Evolutionary conservation across 2,113 vertebrate species (phyloP), one percentile per base, ranked within the genome.

Genomic region (Puffinus mauretanicus): DNA sequence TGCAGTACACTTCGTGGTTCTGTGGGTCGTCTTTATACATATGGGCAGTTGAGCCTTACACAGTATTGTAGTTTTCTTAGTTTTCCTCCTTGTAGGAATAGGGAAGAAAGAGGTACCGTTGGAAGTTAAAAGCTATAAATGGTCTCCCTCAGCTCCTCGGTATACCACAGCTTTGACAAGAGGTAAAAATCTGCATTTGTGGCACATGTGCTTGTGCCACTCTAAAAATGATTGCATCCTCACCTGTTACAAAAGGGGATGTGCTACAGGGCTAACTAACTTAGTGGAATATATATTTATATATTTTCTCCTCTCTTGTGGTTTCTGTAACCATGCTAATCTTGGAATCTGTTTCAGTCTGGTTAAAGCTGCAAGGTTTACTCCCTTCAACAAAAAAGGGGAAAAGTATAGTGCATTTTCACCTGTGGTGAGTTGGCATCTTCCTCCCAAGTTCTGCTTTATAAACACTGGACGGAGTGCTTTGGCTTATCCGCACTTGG

Each of bases 11-110:
- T 6, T 7, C 27, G 0, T 11, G 42, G 25, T 6, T 20, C 44
- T 15, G 30, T 2, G 46, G 6, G 55, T 11, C 2, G 3, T 5
- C 16, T 30, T 2, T 2, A 0, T 2, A 10, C 14, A 0, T 19
- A 2, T 0, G 24, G 40, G 36, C 9, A 3, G 10, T 3, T 7
- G 20, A 72, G 55, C 38, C 51, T 44, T 11, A 2, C 15, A 2
- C 60, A 4, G 0, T 5, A 1, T 0, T 20, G 36, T 34, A 9
- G 29, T 2, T 11, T 0, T 9, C 13, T 25, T 13, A 9, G 42
- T 36, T 42, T 64, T 10, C 3, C 52, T 17, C 20, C 18, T 17
- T 4, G 14, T 13, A 42, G 52, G n/a, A 38, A 0, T 16, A 4
- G 65, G 9, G 52, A 2, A 30, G 32, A 10, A 47, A 0, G 32